phyloP scores from a whole-genome alignment of 2,797 vertebrate genomes.

The Coregonus suidteri region DNA sequence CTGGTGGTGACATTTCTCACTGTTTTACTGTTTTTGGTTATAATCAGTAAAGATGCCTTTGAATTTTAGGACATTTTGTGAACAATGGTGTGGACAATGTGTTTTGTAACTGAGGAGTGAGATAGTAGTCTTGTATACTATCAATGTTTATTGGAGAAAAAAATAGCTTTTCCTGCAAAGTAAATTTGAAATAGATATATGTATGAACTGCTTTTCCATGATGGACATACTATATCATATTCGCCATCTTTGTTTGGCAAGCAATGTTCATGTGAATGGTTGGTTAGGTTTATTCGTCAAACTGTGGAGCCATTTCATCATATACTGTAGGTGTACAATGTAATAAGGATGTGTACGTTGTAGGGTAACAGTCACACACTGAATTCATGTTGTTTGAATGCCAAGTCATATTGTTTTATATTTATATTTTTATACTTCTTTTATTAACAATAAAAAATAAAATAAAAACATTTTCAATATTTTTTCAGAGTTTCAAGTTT shows the following conservation, averaged over 20 bases:
- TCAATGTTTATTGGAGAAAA: conserved; percentile 73
- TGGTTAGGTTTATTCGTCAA: conserved; percentile 79
- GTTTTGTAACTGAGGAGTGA: conserved; percentile 81
- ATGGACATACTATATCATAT: conserved; percentile 79
- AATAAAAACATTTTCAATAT: neutral
- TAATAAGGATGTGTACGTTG: conserved; percentile 78
- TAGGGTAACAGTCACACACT: conserved; percentile 79
- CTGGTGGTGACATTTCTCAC: conserved; percentile 54
- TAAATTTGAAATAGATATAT: conserved; percentile 71
- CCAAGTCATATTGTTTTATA: conserved; percentile 95
- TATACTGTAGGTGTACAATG: conserved; percentile 76
- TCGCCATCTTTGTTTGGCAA: conserved; percentile 79
- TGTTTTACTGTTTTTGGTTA: conserved; percentile 70
- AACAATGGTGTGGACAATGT: conserved; percentile 82
- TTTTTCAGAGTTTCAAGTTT: neutral
- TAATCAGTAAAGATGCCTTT: conserved; percentile 83
- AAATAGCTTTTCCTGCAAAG: conserved; percentile 67
- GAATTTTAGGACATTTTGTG: conserved; percentile 82
- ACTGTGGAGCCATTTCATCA: conserved; percentile 80
- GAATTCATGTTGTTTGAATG: conserved; percentile 79
- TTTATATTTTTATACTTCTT: conserved; percentile 99
- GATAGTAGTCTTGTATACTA: conserved; percentile 85
- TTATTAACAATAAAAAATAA: conserved; percentile 86
- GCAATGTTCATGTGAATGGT: conserved; percentile 80
- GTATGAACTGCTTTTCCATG: conserved; percentile 81